phyloP scores from a whole-genome alignment of 37 sponge, comb jelly and placozoan genomes.

The Eunapius fragilis region DNA sequence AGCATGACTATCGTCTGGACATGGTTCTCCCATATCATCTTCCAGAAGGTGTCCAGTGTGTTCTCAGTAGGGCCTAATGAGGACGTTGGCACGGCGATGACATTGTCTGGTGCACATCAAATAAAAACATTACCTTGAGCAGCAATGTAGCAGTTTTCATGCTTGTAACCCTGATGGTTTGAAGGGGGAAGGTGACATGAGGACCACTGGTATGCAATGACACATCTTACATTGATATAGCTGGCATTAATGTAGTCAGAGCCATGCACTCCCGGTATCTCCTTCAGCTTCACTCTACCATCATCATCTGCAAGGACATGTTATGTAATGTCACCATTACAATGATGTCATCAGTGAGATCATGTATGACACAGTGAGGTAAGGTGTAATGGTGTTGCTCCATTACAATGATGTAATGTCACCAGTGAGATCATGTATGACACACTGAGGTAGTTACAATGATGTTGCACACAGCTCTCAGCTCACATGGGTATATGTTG shows the following conservation, averaged over 20 bases:
- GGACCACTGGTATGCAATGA: not conserved
- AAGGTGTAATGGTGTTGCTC: no score
- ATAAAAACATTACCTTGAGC: constrained; percentile 58
- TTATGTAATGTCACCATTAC: not conserved
- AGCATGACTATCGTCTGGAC: constrained; percentile 6
- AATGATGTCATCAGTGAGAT: no score
- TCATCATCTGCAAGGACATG: constrained; percentile 52
- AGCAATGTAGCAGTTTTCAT: constrained; percentile 66
- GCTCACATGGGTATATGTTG: constrained; percentile 19
- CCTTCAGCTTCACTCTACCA: constrained; percentile 41
- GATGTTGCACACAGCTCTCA: no score
- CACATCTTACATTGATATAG: constrained; percentile 57
- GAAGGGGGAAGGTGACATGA: not conserved
- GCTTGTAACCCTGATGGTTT: constrained; percentile 69
- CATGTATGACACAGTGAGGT: no score
- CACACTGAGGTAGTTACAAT: no score
- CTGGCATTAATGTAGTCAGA: constrained; percentile 78
- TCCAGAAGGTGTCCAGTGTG: constrained; percentile 2
- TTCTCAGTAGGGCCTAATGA: not conserved
- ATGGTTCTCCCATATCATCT: constrained; percentile 19
- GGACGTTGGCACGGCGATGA: not conserved
- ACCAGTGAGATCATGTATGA: no score
- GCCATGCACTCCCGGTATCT: constrained; percentile 38
- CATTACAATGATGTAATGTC: no score
- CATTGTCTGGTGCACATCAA: not conserved